Conservation (phyloP, 2,113 vertebrate genomes). For the Tragulus kanchil region DNA sequence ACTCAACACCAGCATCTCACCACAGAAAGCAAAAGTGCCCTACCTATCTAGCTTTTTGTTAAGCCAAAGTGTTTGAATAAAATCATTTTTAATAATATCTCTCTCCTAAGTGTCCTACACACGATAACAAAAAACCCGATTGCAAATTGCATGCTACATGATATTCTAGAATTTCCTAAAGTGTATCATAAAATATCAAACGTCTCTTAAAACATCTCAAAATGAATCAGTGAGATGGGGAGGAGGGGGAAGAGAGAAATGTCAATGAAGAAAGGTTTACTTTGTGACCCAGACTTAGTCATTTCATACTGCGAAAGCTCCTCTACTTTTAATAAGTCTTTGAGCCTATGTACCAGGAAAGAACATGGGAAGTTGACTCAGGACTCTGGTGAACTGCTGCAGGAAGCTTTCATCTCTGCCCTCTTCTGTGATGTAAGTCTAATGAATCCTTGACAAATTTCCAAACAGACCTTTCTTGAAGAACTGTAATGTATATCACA, state of each 20-base stretch:
- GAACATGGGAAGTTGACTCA: background rate
- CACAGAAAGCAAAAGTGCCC: background rate
- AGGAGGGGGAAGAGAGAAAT: background rate
- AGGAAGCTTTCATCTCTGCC: background rate
- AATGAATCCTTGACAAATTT: constrained; percentile 17
- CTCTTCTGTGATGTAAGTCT: background rate
- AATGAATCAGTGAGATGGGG: background rate
- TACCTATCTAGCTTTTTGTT: background rate
- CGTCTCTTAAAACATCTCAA: background rate
- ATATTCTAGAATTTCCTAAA: background rate
- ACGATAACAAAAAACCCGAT: background rate
- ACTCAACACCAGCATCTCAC: background rate
- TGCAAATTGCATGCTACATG: background rate
- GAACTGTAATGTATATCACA: background rate
- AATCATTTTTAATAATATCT: background rate
- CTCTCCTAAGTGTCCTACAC: background rate
- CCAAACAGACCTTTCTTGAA: constrained; percentile 39
- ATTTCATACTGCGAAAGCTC: background rate
- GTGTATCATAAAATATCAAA: background rate
- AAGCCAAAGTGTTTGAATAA: background rate
- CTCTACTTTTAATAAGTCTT: background rate
- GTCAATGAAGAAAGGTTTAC: background rate
- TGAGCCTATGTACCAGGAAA: background rate
- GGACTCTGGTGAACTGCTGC: background rate
- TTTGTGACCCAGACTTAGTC: background rate